These are phyloP conservation scores for Spilarctia lutea DNA, from an alignment of 2,888 invertebrate genomes.

Conservation along the genomic window DNA sequence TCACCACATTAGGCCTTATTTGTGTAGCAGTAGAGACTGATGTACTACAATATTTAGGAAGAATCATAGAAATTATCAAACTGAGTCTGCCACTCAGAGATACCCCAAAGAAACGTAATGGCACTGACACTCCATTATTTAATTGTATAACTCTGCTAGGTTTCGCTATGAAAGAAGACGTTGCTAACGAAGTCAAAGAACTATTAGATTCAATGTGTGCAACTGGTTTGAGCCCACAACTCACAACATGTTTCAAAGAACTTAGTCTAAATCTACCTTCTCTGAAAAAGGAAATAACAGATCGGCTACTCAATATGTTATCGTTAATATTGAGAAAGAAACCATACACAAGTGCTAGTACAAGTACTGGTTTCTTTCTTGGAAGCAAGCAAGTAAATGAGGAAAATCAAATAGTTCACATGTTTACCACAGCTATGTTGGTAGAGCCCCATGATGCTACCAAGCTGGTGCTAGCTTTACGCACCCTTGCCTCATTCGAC, in stretches of 20 bases:
- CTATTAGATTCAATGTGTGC: slow-evolving; percentile 96
- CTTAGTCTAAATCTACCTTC: slow-evolving; percentile 95
- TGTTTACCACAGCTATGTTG: slow-evolving; percentile 73
- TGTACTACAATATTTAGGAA: slow-evolving; percentile 92
- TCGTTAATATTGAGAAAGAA: slow-evolving; percentile 96
- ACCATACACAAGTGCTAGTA: slow-evolving; percentile 88
- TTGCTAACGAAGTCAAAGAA: slow-evolving; percentile 92
- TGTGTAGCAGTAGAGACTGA: slow-evolving; percentile 95
- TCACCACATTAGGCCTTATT: slow-evolving; percentile 96
- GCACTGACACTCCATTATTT: slow-evolving; percentile 95
- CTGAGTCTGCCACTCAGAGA: slow-evolving; percentile 92
- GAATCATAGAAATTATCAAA: slow-evolving; percentile 94
- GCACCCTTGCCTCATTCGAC: slow-evolving; percentile 96
- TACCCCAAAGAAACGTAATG: slow-evolving; percentile 90
- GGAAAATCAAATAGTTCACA: slow-evolving; percentile 77
- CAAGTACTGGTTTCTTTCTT: slow-evolving; percentile 15
- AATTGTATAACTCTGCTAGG: slow-evolving; percentile 97
- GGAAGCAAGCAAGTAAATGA: slow-evolving; percentile 42
- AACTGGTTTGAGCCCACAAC: slow-evolving; percentile 94
- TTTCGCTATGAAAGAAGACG: slow-evolving; percentile 93
- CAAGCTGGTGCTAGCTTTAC: slow-evolving; percentile 96
- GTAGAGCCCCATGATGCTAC: slow-evolving; percentile 90
- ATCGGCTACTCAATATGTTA: slow-evolving; percentile 95
- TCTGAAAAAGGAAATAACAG: slow-evolving; percentile 96
- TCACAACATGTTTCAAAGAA: slow-evolving; percentile 97